Conservation (phyloP, 2,888 invertebrate species). For the Drosophila greeni region DNA sequence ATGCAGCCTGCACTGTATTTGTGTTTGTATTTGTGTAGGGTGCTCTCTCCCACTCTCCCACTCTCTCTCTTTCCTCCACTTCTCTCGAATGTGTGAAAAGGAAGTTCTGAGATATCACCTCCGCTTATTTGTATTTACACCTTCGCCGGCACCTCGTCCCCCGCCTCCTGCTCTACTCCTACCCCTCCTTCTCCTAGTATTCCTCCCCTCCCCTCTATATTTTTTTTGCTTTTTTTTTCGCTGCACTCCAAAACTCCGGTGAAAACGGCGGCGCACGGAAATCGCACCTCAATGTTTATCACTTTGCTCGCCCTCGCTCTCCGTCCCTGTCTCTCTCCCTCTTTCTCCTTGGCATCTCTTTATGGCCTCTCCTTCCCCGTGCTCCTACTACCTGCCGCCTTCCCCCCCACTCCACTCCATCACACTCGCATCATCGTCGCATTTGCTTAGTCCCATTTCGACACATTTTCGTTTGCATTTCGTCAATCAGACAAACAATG, state of each 20-base stretch:
- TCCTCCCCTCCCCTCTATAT: neutral
- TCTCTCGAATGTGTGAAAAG: constrained; percentile 67
- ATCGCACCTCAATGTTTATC: constrained; percentile 60
- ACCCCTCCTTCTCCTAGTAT: constrained; percentile 13
- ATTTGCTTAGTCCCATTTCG: constrained; percentile 71
- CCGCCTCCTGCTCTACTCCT: constrained; percentile 28
- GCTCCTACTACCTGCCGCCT: constrained; percentile 4
- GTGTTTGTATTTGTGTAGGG: constrained; percentile 61
- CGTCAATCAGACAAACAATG: constrained; percentile 72
- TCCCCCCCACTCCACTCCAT: constrained; percentile 10
- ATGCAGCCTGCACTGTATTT: constrained; percentile 12
- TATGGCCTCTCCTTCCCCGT: constrained; percentile 37
- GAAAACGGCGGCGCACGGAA: constrained; percentile 51
- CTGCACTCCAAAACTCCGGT: constrained; percentile 38
- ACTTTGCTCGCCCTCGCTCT: constrained; percentile 36
- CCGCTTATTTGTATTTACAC: constrained; percentile 72
- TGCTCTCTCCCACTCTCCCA: constrained; percentile 27
- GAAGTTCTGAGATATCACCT: constrained; percentile 74
- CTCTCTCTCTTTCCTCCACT: neutral
- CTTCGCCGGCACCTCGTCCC: constrained; percentile 52
- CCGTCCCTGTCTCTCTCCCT: neutral
- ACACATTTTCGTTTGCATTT: constrained; percentile 72
- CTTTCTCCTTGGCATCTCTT: constrained; percentile 50
- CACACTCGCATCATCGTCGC: constrained; percentile 47
- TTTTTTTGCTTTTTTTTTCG: constrained; percentile 22